These are phyloP conservation scores for Muraenolepis orangiensis DNA, from an alignment of 2,797 vertebrate species.

Conservation along the genomic window DNA sequence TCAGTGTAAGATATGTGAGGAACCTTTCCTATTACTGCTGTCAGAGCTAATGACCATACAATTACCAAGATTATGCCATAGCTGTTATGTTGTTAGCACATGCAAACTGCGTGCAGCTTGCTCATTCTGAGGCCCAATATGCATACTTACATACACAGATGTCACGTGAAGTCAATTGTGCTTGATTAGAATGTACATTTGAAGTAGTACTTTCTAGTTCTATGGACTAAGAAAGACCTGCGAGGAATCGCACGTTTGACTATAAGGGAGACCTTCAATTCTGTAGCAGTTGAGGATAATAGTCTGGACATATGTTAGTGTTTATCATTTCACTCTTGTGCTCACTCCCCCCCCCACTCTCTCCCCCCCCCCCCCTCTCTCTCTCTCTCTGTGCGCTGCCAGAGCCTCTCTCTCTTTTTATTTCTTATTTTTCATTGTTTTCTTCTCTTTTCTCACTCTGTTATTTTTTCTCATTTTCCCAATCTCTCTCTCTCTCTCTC, in stretches of 20 bases:
- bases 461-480: not conserved
- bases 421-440: no score
- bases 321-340: conserved; percentile 34
- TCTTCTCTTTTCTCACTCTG: not conserved
- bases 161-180: conserved; percentile 22
- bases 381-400: not conserved
- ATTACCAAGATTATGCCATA: not conserved
- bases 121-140: conserved; percentile 12
- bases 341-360: conserved; percentile 18
- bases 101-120: conserved; percentile 20
- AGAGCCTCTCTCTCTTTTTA: not conserved
- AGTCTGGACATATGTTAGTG: conserved; percentile 32
- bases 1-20: no score
- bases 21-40: no score
- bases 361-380: not conserved
- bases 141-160: conserved; percentile 4
- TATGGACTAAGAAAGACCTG: not conserved
- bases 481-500: not conserved
- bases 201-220: conserved; percentile 12
- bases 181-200: conserved; percentile 10
- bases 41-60: no score
- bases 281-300: conserved; percentile 24
- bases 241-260: conserved; percentile 1
- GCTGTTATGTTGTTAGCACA: conserved; percentile 12
- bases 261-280: not conserved